phyloP scores from a whole-genome alignment of 30 jellyfish, hydroid and myxozoan genomes.

The Aurelia aurita region DNA sequence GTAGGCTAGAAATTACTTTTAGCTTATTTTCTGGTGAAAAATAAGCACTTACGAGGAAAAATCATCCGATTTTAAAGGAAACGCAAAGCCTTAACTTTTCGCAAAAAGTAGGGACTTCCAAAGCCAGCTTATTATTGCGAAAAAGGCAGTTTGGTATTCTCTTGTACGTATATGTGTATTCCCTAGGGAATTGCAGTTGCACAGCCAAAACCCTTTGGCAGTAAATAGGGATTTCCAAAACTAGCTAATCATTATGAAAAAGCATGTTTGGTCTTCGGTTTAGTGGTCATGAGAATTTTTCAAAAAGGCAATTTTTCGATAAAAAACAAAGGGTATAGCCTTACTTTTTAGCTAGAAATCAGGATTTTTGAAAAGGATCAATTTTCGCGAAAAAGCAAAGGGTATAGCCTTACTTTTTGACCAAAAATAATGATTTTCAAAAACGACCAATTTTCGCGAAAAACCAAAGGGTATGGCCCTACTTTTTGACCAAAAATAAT shows the following conservation, averaged over 20 bases:
- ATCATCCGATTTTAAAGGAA: neutral
- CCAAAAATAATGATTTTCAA: neutral
- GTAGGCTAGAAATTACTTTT: neutral
- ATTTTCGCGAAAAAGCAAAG: neutral
- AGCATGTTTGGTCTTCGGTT: neutral
- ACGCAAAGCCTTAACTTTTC: neutral
- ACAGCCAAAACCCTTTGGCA: too few species aligned
- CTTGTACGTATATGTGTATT: too few species aligned
- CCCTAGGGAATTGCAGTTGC: too few species aligned
- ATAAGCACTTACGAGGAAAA: neutral
- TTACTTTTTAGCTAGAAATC: neutral
- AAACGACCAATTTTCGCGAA: neutral
- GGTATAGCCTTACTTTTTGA: neutral
- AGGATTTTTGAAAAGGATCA: neutral
- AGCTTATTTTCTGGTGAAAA: neutral
- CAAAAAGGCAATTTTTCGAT: neutral
- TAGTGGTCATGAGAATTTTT: neutral
- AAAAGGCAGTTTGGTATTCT: neutral
- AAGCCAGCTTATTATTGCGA: neutral
- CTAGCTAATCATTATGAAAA: neutral
- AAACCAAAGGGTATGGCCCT: neutral
- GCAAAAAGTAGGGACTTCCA: neutral
- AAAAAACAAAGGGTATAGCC: neutral
- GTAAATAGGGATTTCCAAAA: neutral
- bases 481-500: neutral